phyloP scores from a whole-genome alignment of 1,140 invertebrate genomes.

The Hypsibius dujardini region DNA sequence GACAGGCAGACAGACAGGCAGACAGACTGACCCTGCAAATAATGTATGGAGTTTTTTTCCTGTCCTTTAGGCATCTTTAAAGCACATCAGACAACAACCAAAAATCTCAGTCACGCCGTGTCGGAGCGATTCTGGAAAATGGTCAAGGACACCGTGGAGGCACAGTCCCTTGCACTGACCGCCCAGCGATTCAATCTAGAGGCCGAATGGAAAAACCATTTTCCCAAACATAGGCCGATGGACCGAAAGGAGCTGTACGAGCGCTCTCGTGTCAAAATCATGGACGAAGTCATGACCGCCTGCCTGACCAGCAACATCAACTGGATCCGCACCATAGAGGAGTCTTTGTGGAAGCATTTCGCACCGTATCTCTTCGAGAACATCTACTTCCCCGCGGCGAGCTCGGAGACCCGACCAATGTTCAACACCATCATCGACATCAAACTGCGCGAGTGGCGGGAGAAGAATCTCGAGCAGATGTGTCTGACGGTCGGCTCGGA shows the following conservation, averaged over 20 bases:
- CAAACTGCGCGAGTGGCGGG: slow-evolving; percentile 84
- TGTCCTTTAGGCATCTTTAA: slow-evolving; percentile 30
- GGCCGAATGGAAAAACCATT: slow-evolving; percentile 99
- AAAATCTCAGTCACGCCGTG: slow-evolving; percentile 87
- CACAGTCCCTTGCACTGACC: slow-evolving; percentile 96
- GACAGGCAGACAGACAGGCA: no score
- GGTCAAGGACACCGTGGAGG: slow-evolving; percentile 92
- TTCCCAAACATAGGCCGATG: slow-evolving; percentile 41
- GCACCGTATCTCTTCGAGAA: slow-evolving; percentile 75
- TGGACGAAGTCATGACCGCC: slow-evolving; percentile 68
- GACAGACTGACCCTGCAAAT: no score
- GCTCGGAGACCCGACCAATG: slow-evolving; percentile 50
- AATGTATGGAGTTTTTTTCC: no score
- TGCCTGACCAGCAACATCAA: neutral
- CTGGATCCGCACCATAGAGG: slow-evolving; percentile 39
- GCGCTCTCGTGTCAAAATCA: slow-evolving; percentile 77
- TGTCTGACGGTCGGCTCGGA: slow-evolving; percentile 75
- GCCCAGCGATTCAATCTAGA: slow-evolving; percentile 76
- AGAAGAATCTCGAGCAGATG: slow-evolving; percentile 60
- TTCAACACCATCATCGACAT: slow-evolving; percentile 96
- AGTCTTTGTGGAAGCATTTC: slow-evolving; percentile 72
- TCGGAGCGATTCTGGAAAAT: slow-evolving; percentile 99
- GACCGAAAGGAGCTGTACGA: slow-evolving; percentile 63
- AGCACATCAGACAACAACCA: slow-evolving; percentile 65
- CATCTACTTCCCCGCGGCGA: slow-evolving; percentile 82